These are phyloP conservation scores for Addax nasomaculatus DNA, from an alignment of 2,113 vertebrate species.

Conservation along the genomic window DNA sequence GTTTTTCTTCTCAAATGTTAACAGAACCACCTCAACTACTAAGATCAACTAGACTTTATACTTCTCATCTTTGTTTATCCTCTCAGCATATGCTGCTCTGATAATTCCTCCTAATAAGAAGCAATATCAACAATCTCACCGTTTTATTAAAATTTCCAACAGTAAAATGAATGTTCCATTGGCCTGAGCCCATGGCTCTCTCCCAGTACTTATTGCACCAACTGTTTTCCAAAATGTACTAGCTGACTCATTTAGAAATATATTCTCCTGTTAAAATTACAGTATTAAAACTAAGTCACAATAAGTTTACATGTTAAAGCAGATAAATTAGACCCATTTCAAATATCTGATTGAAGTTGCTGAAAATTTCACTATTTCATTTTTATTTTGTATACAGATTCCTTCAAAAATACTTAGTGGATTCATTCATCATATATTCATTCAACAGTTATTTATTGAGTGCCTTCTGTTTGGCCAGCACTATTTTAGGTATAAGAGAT, in stretches of 20 bases:
- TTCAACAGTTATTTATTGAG: neutral
- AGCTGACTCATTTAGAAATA: neutral
- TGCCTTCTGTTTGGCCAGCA: neutral
- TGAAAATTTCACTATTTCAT: neutral
- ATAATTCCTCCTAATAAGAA: neutral
- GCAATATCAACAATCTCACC: neutral
- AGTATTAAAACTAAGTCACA: neutral
- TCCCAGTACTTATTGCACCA: neutral
- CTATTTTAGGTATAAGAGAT: neutral
- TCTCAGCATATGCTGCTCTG: neutral
- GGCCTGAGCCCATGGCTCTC: neutral
- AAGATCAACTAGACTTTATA: neutral
- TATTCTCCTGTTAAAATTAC: neutral
- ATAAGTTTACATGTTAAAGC: neutral
- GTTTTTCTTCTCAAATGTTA: neutral
- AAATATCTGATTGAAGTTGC: neutral
- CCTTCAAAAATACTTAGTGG: neutral
- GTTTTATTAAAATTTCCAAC: neutral
- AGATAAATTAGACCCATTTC: neutral
- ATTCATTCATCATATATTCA: neutral
- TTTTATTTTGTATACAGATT: neutral
- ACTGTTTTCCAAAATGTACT: neutral
- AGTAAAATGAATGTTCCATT: neutral
- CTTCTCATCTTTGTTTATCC: neutral
- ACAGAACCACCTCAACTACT: neutral